These are phyloP conservation scores for Chrosomus eos DNA, from an alignment of 2,797 vertebrate species.

Conservation along the genomic window DNA sequence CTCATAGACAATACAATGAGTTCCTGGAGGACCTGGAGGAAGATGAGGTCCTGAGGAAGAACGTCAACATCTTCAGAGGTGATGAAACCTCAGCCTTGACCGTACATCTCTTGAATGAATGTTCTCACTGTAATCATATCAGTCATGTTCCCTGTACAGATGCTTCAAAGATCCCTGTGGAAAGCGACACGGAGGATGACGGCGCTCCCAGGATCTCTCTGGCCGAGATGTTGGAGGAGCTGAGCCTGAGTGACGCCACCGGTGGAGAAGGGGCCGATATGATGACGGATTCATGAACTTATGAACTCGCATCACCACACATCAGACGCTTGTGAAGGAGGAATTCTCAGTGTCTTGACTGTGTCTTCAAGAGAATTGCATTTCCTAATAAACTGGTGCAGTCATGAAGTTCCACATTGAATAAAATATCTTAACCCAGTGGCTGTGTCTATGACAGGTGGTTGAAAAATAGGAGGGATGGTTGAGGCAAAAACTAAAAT, in stretches of 20 bases:
- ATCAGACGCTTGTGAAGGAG: neutral
- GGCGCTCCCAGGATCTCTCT: slow-evolving; percentile 90
- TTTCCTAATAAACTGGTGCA: neutral
- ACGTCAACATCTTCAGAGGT: slow-evolving; percentile 97
- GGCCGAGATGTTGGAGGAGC: slow-evolving; percentile 95
- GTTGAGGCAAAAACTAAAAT: neutral
- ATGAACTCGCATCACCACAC: neutral
- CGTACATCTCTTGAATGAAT: neutral
- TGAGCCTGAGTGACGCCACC: slow-evolving; percentile 90
- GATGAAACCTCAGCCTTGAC: slow-evolving; percentile 53
- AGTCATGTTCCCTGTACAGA: slow-evolving; percentile 70
- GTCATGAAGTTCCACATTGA: neutral
- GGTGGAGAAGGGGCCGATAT: slow-evolving; percentile 91
- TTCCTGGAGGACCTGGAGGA: slow-evolving; percentile 98
- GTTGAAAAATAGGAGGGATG: neutral
- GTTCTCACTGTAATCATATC: neutral
- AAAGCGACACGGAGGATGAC: slow-evolving; percentile 95
- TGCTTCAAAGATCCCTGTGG: slow-evolving; percentile 84
- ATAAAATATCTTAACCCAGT: neutral
- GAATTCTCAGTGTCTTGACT: neutral
- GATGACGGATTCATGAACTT: slow-evolving; percentile 80
- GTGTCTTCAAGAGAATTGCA: neutral
- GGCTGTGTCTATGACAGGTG: neutral
- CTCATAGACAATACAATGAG: slow-evolving; percentile 92
- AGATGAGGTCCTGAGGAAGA: slow-evolving; percentile 93